Conservation (phyloP, 2,888 invertebrate genomes). For the Orthosia gracilis region DNA sequence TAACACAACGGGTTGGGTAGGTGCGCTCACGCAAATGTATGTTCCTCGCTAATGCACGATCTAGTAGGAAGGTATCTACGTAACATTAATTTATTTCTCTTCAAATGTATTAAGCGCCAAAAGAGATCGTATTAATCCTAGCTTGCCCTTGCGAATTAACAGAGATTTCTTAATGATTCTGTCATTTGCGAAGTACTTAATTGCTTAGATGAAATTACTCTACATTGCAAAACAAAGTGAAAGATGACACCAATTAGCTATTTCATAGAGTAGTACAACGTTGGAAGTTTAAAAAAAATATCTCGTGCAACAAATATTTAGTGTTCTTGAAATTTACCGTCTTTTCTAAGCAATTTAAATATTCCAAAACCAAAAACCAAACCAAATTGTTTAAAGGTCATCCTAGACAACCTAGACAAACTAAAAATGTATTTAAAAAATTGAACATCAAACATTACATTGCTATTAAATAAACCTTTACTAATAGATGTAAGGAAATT, state of each 20-base stretch:
- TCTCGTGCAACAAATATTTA: not conserved
- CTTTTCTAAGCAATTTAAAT: not conserved
- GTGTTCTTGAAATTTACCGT: not conserved
- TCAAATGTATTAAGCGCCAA: not conserved
- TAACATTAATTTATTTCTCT: slow-evolving; percentile 35
- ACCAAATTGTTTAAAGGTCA: not conserved
- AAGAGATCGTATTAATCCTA: slow-evolving; percentile 28
- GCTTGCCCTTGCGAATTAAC: slow-evolving; percentile 31
- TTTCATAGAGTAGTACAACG: not conserved
- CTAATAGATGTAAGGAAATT: not conserved
- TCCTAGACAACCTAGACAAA: slow-evolving; percentile 11
- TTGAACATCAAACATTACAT: not conserved
- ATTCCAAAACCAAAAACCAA: too few relatives aligned
- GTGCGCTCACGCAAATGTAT: slow-evolving; percentile 52
- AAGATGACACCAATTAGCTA: not conserved
- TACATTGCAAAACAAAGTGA: slow-evolving; percentile 18
- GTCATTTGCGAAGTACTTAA: not conserved
- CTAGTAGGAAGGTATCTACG: not conserved
- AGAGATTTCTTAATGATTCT: slow-evolving; percentile 16
- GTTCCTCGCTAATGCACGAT: slow-evolving; percentile 31
- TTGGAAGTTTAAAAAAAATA: slow-evolving; percentile 6
- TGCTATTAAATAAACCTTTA: not conserved
- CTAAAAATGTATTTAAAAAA: slow-evolving; percentile 14
- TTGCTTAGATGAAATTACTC: slow-evolving; percentile 23
- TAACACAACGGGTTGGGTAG: slow-evolving; percentile 38